A percentile compares a stretch with the other conserved stretches of the same genome.
Evolutionary conservation across 2,888 invertebrate species (phyloP).

Genomic region (Xestia c-nigrum): DNA sequence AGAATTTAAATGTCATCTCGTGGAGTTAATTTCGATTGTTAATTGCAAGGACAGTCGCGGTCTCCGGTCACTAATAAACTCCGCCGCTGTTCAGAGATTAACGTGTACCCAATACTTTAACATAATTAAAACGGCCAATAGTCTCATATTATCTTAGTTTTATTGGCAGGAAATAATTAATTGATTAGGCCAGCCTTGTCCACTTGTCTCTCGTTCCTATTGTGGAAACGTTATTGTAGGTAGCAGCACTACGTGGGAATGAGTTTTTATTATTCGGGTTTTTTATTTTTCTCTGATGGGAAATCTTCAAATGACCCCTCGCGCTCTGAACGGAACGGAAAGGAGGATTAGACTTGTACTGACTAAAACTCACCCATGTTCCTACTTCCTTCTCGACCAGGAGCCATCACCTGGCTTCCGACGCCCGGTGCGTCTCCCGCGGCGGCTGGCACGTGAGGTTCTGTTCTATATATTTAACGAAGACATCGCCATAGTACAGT

Average conservation of each 20-base stretch:
- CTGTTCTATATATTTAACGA: too few relatives aligned
- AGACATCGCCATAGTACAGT: too few relatives aligned
- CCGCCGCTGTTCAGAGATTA: constrained; percentile 1
- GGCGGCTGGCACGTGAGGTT: too few relatives aligned
- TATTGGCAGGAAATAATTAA: not conserved
- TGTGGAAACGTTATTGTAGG: not conserved
- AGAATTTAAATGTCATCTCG: not conserved
- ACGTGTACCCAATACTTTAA: not conserved
- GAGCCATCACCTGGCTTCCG: too few relatives aligned
- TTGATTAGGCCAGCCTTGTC: not conserved
- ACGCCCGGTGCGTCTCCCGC: too few relatives aligned
- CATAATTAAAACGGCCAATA: not conserved
- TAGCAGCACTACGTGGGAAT: not conserved
- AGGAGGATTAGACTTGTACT: too few relatives aligned
- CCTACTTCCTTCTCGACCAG: too few relatives aligned
- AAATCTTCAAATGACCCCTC: too few relatives aligned
- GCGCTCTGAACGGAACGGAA: too few relatives aligned
- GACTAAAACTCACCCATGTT: too few relatives aligned
- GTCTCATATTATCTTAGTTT: not conserved
- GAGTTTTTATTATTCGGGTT: not conserved
- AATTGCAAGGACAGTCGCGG: constrained; percentile 14
- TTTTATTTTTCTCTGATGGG: too few relatives aligned
- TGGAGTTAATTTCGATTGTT: not conserved
- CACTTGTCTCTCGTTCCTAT: too few relatives aligned
- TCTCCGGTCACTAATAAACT: not conserved